Percentiles rank a stretch among this genome's conserved stretches.
Conservation (phyloP, 2,113 vertebrate species). For the Diphyllodes magnificus region DNA sequence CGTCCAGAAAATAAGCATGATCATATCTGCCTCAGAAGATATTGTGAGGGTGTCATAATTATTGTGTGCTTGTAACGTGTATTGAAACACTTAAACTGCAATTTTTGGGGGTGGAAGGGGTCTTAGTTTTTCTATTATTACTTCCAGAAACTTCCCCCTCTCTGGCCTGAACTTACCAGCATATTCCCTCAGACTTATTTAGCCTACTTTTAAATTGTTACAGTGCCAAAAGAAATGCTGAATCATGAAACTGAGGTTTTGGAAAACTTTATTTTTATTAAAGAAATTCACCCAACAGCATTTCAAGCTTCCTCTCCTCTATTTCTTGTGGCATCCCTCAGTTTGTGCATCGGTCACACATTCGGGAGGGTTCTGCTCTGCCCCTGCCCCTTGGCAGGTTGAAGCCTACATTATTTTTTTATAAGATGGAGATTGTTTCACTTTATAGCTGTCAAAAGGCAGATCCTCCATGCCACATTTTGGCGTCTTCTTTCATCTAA, state of each 20-base stretch:
- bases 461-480: not conserved
- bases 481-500: not conserved
- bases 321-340: not conserved
- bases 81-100: not conserved
- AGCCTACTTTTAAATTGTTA: conserved; percentile 22
- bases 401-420: not conserved
- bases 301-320: not conserved
- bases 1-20: not conserved
- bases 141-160: not conserved
- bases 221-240: conserved; percentile 58
- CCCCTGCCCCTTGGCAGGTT: not conserved
- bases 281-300: conserved; percentile 49
- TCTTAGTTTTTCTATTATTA: not conserved
- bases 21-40: not conserved
- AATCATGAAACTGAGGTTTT: conserved; percentile 59
- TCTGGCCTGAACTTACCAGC: not conserved
- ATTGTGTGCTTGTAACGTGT: not conserved
- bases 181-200: conserved; percentile 10
- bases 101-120: not conserved
- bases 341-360: not conserved
- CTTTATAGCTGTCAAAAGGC: not conserved
- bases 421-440: not conserved
- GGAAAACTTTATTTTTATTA: conserved; percentile 48
- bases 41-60: not conserved
- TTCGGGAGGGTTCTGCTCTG: not conserved